These are phyloP conservation scores for Hirundichthys speculiger DNA, from an alignment of 2,113 vertebrate genomes.

Conservation along the genomic window DNA sequence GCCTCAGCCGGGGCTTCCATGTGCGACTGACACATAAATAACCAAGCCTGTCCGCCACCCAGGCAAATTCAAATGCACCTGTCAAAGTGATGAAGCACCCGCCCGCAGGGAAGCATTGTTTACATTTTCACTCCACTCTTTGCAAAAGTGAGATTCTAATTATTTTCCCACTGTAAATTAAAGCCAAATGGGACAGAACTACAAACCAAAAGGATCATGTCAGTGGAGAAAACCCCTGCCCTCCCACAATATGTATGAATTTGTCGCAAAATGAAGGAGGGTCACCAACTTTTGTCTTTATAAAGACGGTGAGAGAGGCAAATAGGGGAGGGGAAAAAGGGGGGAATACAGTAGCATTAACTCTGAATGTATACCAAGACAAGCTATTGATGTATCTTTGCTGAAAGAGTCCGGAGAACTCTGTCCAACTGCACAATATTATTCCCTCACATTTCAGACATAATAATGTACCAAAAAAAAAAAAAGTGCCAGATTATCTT, in stretches of 20 bases:
- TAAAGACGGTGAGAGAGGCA: background rate
- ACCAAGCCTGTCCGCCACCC: conserved; percentile 97
- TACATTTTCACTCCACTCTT: conserved; percentile 99
- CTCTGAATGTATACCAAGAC: conserved; percentile 29
- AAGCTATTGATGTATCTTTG: conserved; percentile 58
- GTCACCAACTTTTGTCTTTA: conserved; percentile 65
- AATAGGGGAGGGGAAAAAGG: background rate
- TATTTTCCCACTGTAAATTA: conserved; percentile 99
- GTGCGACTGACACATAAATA: conserved; percentile 99
- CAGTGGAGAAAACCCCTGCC: conserved; percentile 42
- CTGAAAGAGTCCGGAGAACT: conserved; percentile 60
- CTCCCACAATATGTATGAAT: conserved; percentile 28
- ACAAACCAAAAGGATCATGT: conserved; percentile 77
- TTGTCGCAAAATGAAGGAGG: conserved; percentile 41
- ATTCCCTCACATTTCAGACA: conserved; percentile 75
- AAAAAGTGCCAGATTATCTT: no score
- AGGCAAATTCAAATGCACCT: conserved; percentile 99
- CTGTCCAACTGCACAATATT: conserved; percentile 72
- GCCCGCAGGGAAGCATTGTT: conserved; percentile 99
- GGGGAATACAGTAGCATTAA: conserved; percentile 7
- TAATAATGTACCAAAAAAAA: conserved; percentile 75
- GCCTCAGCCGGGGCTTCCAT: conserved; percentile 90
- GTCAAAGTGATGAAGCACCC: conserved; percentile 99
- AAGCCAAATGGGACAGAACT: conserved; percentile 93
- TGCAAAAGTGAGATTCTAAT: conserved; percentile 99